Base-by-base conservation (phyloP, 2,797 vertebrate species). In the Melanotaenia boesemani region DNA sequence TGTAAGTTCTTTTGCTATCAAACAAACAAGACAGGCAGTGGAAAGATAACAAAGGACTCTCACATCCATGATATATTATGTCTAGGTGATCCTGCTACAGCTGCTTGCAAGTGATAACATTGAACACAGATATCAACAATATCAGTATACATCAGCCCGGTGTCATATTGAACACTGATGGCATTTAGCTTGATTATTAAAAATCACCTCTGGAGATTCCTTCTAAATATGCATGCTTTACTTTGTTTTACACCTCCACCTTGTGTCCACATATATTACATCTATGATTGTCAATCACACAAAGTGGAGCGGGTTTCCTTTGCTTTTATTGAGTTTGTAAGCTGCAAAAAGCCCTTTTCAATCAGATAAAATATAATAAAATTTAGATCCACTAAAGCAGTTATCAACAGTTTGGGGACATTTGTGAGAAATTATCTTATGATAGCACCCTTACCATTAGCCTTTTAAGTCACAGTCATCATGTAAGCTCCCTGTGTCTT, bases 41-140 rank as follows among this genome's bases (percentile, higher is more conserved):
- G 32, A 62, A 75, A 69, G 56, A 73, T 61, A 62, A 69, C 48
- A 65, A 52, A 75, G 67, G 50, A 61, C 58, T 57, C 39, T 69
- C 20, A 70, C 26, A 63, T 16, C 12, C 18, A 39, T 39, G 7
- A 52, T 60, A 56, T 26, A 64, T 22, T 52, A 54, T 34, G 67
- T 61, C 12, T 34, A 52, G 24, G 46, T 39, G 13, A 55, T 36
- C 57, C 30, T n/a, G 26, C 58, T 41, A 34, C 32, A 62, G n/a
- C 6, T 54, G 52, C 58, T 63, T 15, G 28, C 44, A 15, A 46
- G 48, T 36, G 28, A 28, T 36, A 72, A 41, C 26, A 34, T 26
- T 22, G 30, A 78, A 30, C 8, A 16, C 37, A 28, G 63, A 44
- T 28, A 20, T 62, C 28, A 66, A n/a, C 32, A 34, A 44, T 44